Percentiles rank a stretch among this genome's conserved stretches.
Conservation (phyloP, 1,140 invertebrate genomes). For the Sesamia nonagrioides region DNA sequence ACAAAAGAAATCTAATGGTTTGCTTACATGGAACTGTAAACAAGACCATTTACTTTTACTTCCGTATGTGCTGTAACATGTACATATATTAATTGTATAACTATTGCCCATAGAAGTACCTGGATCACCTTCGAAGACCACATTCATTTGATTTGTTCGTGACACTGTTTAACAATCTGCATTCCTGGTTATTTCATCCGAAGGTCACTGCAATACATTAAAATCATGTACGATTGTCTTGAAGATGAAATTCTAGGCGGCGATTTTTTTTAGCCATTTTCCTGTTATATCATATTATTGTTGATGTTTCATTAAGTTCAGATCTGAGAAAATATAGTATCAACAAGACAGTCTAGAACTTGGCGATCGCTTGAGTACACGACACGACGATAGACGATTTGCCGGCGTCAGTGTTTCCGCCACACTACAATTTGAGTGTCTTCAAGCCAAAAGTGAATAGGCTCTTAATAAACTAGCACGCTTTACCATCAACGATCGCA, state of each 20-base stretch:
- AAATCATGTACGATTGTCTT: background rate
- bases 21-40: background rate
- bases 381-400: too few species aligned
- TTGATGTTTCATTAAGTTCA: too few species aligned
- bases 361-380: too few species aligned
- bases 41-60: slow-evolving; percentile 5
- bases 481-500: too few species aligned
- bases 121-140: slow-evolving; percentile 12
- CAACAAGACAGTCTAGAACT: background rate
- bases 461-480: too few species aligned
- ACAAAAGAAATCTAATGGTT: background rate
- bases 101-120: background rate
- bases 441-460: too few species aligned
- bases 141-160: slow-evolving; percentile 28
- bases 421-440: too few species aligned
- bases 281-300: background rate
- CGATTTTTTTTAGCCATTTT: background rate
- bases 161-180: slow-evolving; percentile 23
- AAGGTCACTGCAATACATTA: background rate
- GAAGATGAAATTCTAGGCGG: background rate
- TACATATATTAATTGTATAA: background rate
- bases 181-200: background rate
- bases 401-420: too few species aligned
- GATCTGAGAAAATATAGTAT: slow-evolving; percentile 1
- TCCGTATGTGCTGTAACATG: background rate